These are phyloP conservation scores for Aspidapion aeneum DNA, from an alignment of 2,888 invertebrate species.

Conservation along the genomic window DNA sequence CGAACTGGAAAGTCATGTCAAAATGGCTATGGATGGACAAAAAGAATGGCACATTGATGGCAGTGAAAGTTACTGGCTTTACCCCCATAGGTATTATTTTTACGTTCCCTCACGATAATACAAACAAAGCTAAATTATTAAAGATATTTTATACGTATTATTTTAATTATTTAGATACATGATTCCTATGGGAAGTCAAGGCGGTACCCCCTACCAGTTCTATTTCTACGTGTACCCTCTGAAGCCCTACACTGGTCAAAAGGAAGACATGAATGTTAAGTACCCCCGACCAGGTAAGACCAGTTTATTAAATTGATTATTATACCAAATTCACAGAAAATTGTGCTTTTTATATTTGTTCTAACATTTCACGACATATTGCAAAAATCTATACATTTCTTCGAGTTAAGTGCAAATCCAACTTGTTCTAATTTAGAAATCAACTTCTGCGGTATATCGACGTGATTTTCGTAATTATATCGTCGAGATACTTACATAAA, in stretches of 20 bases:
- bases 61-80: conserved; percentile 60
- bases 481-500: too few species aligned
- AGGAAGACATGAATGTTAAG: conserved; percentile 15
- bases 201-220: conserved; percentile 59
- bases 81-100: conserved; percentile 57
- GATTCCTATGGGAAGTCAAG: conserved; percentile 64
- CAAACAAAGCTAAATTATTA: conserved; percentile 30
- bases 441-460: too few species aligned
- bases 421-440: too few species aligned
- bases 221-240: conserved; percentile 50
- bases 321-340: too few species aligned
- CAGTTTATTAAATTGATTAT: too few species aligned
- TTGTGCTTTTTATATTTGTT: too few species aligned
- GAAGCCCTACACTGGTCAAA: conserved; percentile 39
- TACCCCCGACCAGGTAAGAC: conserved; percentile 33
- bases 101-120: neutral
- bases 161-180: conserved; percentile 48
- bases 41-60: conserved; percentile 53
- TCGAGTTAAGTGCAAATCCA: too few species aligned
- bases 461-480: too few species aligned
- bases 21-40: conserved; percentile 49
- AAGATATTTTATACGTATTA: conserved; percentile 1
- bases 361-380: too few species aligned
- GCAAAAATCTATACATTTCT: too few species aligned
- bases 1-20: conserved; percentile 60